Evolutionary conservation across 2,888 invertebrate species (phyloP).

Genomic region (Fragum fragum): DNA sequence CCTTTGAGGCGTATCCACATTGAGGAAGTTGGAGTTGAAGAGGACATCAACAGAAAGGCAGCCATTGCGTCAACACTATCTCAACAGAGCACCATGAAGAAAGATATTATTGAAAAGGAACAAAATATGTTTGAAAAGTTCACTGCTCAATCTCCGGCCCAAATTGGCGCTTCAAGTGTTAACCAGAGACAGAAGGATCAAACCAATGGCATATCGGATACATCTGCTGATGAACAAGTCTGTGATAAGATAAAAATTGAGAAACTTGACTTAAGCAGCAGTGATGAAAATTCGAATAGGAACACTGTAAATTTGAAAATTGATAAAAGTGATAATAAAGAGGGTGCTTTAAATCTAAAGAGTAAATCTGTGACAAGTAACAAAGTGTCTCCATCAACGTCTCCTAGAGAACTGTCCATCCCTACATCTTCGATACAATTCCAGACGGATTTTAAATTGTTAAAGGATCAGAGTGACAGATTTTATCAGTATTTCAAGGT

Average conservation of each 20-base stretch:
- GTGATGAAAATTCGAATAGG: background rate
- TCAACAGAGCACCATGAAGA: conserved; percentile 71
- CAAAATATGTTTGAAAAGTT: conserved; percentile 74
- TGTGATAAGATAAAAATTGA: conserved; percentile 27
- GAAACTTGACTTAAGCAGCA: conserved; percentile 7
- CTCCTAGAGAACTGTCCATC: conserved; percentile 46
- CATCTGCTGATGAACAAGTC: conserved; percentile 1
- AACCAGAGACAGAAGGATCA: background rate
- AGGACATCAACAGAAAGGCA: conserved; percentile 61
- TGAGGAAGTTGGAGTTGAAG: conserved; percentile 83
- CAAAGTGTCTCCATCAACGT: conserved; percentile 9
- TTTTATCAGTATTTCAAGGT: conserved; percentile 84
- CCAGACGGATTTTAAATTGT: conserved; percentile 81
- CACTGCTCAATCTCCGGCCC: conserved; percentile 57
- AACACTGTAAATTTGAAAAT: background rate
- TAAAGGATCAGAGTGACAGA: conserved; percentile 75
- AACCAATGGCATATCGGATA: background rate
- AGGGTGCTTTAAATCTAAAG: background rate
- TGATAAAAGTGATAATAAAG: background rate
- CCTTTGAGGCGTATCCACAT: conserved; percentile 80
- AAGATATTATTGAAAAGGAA: conserved; percentile 73
- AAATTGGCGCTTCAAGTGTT: conserved; percentile 31
- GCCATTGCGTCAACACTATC: conserved; percentile 62
- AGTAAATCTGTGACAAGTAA: background rate
- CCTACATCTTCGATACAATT: conserved; percentile 83